Evolutionary conservation across 1,140 invertebrate genomes (phyloP), one percentile per base, ranked within the genome.

Genomic region (Paracyclopina nana): DNA sequence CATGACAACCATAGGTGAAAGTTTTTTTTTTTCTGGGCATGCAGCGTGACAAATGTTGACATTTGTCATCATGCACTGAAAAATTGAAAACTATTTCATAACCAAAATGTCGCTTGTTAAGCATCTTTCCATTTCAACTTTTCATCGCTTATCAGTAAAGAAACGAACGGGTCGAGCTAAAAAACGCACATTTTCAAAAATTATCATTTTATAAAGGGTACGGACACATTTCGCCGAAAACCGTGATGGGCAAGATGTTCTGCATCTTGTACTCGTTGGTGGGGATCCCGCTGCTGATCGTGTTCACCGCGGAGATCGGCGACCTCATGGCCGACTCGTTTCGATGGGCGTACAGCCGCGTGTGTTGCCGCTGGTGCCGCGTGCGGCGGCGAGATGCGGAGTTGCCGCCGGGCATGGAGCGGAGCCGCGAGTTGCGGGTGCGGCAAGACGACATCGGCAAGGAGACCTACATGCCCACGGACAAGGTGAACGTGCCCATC

Each of bases 281-380:
- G 11, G 62, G 62, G 12, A 60, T 62, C 16, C 60, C 62, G 11
- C 49, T 63, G 20, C 57, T 60, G 44, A 55, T 63, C n/a, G 53
- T 63, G 0, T 61, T 61, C 53, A 45, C 62, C 31, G 58, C 59
- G 8, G 62, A 62, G 40, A 61, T 62, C 25, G 62, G 62, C 38
- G 57, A 60, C 46, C 56, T 57, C 25, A 53, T 63, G 44, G 62
- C 62, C 1, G 60, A 54, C 12, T 31, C 53, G 12, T 58, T 58
- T 52, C 55, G 41, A 20, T 58, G 53, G 28, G 34, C 56, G n/a
- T 60, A 60, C 55, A 60, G 59, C 14, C 24, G 6, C 16, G 41
- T 55, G 12, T 60, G 57, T 46, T 60, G 57, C 40, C 57, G 57
- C 8, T 59, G 58, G 57, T 60, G 59, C 44, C 55, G 59, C 8